Conservation (phyloP, 1,140 invertebrate species). For the Platyscapa corneri region DNA sequence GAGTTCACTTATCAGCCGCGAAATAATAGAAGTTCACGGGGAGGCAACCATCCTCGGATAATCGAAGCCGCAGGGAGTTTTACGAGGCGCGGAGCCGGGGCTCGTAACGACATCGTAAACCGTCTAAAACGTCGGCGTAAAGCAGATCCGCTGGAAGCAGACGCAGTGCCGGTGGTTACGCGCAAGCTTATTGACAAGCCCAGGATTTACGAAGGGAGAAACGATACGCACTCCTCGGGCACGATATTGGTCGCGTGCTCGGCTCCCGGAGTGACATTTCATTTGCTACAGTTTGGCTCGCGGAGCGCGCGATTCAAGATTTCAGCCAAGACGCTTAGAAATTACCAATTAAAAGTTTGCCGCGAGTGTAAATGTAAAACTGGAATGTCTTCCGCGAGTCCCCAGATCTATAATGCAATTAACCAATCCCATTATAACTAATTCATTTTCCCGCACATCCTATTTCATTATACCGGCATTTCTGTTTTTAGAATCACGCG, state of each 20-base stretch:
- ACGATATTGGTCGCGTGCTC: neutral
- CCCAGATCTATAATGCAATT: neutral
- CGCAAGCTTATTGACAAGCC: neutral
- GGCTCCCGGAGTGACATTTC: neutral
- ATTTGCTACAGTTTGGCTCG: neutral
- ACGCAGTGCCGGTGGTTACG: neutral
- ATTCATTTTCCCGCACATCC: neutral
- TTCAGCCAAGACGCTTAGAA: neutral
- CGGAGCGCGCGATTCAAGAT: neutral
- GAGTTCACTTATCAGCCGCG: neutral
- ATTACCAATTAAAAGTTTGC: neutral
- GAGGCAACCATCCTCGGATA: neutral
- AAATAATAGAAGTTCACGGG: conserved; percentile 6
- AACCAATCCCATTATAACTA: neutral
- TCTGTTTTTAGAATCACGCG: too few relatives aligned
- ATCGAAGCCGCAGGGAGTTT: neutral
- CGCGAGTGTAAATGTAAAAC: neutral
- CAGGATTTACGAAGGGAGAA: neutral
- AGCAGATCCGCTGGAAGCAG: neutral
- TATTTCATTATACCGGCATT: neutral
- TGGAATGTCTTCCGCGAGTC: neutral
- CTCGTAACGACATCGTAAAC: conserved; percentile 22
- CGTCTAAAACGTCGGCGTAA: conserved; percentile 10
- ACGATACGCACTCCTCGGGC: neutral
- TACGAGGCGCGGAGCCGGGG: neutral